Evolutionary conservation across 2,797 vertebrate species (phyloP), one percentile per base, ranked within the genome.

Genomic region (Epinephelus awoara): DNA sequence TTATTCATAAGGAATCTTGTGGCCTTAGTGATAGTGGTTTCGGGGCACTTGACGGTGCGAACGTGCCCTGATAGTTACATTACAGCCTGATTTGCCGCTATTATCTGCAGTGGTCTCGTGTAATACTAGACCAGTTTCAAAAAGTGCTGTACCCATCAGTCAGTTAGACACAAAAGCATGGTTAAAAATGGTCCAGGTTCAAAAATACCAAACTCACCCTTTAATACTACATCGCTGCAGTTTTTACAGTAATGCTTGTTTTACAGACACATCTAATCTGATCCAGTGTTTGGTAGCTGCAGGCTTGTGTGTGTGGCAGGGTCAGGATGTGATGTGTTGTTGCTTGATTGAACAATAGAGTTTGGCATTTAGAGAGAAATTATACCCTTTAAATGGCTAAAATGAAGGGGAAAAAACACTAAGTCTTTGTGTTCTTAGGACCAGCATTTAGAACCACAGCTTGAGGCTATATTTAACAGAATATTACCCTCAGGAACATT

Each of bases 401-500:
- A 66, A 51, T 42, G 13, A 19, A 54, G 40, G 40, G 11, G 65
- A 67, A 68, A 68, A 8, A 13, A 21, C 61, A 72, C 15, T 0
- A 2, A n/a, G 21, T 19, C 21, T 17, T 78, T 69, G 29, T 73
- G 56, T 83, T 51, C 40, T 34, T 9, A 25, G 70, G 61, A 80
- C 13, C 47, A 25, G 21, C 63, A 56, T 2, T 29, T 12, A 78
- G 54, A 84, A 58, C 27, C 25, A 21, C 65, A 72, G 87, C 96
- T 77, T 72, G 14, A 58, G 73, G 88, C 71, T 57, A 57, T 70
- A 18, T 84, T 76, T 58, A 77, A 81, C 27, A 72, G 23, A 79
- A 64, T 56, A 80, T 79, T 68, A 79, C 71, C 83, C 79, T 62
- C 10, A 47, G 77, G 79, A 78, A 79, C 63, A 63, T 79, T 88